phyloP scores from a whole-genome alignment of 2,797 vertebrate species.

The Dendrocincla tyrannina region DNA sequence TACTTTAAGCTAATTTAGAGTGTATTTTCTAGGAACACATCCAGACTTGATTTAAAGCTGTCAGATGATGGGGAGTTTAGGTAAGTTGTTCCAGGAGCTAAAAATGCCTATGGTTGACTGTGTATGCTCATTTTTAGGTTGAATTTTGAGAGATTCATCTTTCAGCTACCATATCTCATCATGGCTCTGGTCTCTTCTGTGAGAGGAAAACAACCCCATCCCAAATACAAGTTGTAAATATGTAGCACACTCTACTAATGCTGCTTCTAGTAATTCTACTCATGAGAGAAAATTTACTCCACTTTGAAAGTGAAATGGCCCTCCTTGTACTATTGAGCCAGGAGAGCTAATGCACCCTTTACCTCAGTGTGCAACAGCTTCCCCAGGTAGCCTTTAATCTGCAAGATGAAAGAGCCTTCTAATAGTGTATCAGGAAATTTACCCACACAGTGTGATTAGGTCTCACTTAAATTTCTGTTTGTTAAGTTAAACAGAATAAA shows the following conservation, averaged over 20 bases:
- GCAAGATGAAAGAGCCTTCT: conserved; percentile 45
- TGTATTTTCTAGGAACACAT: conserved; percentile 43
- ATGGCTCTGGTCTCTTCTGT: not conserved
- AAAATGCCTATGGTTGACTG: not conserved
- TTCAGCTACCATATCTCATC: not conserved
- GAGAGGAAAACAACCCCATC: not conserved
- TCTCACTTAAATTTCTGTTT: conserved; percentile 22
- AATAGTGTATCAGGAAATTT: conserved; percentile 23
- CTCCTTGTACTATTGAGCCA: not conserved
- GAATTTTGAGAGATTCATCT: not conserved
- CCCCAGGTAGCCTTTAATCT: conserved; percentile 53
- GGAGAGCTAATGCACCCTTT: not conserved
- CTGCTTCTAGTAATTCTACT: not conserved
- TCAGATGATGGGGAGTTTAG: conserved; percentile 32
- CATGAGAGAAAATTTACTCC: not conserved
- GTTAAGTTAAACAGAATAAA: conserved; percentile 29
- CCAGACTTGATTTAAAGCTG: conserved; percentile 53
- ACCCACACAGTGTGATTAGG: conserved; percentile 31
- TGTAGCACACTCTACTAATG: not conserved
- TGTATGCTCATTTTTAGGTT: conserved; percentile 6
- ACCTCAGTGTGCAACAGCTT: not conserved
- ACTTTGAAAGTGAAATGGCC: conserved; percentile 12
- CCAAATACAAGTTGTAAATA: not conserved
- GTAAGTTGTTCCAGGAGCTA: conserved; percentile 40
- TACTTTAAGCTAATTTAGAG: conserved; percentile 15